Base-by-base conservation (phyloP, 2,797 vertebrate genomes). In the Sardinella longiceps region DNA sequence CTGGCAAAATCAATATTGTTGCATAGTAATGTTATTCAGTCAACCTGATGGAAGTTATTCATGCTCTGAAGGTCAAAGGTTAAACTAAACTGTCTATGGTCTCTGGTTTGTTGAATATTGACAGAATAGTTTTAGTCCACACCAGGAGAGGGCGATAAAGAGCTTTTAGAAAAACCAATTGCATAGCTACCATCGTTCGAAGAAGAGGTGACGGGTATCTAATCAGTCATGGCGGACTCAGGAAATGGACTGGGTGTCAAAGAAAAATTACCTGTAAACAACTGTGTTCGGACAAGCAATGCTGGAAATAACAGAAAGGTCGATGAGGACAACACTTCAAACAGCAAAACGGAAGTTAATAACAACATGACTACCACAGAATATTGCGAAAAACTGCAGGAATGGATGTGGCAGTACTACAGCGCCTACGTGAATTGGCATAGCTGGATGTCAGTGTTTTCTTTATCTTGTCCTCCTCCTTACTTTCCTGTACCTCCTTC, bases 401-500 rank as follows among this genome's bases (percentile, higher is more conserved):
- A 96, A 81, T 99, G 98, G 98, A 97, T 99, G 87, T 99, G 98
- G 97, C 97, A 98, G 91, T 98, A 97, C 74, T 97, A 98, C 93
- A 95, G 94, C 84, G 96, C 96, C 0, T 96, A 97, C 89, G 92
- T 96, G 43, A 95, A 92, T 93, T 98, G 97, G 97, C 97, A 98
- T 87, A 95, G 95, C 94, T 97, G 97, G 93, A 83, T 92, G 85
- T 88, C 93, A 10, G 92, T 92, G 85, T 91, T 93, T 87, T 88
- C 93, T 63, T 86, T 91, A 87, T 87, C 93, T 63, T 91, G 84
- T 30, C 91, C 94, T 20, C 91, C 94, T 20, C 90, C 90, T 86
- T 91, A 89, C 87, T 91, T 87, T 91, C 80, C 84, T 20, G 25
- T 74, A 45, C 12, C 90, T 5, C 91, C 88, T 45, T 81, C 90